phyloP scores from a whole-genome alignment of 2,888 invertebrate species.

The Eristalis tenax region DNA sequence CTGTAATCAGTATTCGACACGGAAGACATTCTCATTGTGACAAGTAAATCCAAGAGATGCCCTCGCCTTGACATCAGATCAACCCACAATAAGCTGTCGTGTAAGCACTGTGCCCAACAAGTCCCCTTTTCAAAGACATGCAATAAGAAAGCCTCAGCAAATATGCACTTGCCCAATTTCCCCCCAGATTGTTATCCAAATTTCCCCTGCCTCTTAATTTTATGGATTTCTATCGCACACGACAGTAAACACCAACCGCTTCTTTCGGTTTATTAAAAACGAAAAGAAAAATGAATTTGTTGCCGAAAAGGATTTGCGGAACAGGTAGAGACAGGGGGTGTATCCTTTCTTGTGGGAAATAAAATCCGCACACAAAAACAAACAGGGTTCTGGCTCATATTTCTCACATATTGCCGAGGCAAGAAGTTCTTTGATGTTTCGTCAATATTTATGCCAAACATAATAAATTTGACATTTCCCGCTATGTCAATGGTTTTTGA shows the following conservation, averaged over 20 bases:
- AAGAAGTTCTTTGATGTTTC: conserved; percentile 28
- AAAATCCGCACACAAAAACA: conserved; percentile 34
- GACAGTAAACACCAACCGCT: conserved; percentile 18
- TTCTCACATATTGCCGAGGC: conserved; percentile 14
- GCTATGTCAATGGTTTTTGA: neutral
- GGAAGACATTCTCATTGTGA: no score
- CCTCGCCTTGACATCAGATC: neutral
- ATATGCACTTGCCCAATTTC: neutral
- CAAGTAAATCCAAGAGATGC: neutral
- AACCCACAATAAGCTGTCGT: neutral
- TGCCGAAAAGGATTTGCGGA: conserved; percentile 11
- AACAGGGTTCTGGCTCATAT: conserved; percentile 40
- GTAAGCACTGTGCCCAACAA: neutral
- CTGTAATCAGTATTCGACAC: no score
- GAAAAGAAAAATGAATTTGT: neutral
- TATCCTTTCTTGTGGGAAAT: conserved; percentile 8
- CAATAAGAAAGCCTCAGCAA: neutral
- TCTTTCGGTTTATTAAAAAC: neutral
- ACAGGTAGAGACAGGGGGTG: neutral
- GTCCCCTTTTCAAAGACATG: neutral
- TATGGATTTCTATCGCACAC: conserved; percentile 30
- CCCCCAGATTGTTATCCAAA: neutral
- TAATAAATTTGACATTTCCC: conserved; percentile 43
- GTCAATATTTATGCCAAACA: conserved; percentile 58
- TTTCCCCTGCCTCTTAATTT: conserved; percentile 32